Evolutionary conservation across 1,140 invertebrate genomes (phyloP).

Genomic region (Cotesia glomerata): DNA sequence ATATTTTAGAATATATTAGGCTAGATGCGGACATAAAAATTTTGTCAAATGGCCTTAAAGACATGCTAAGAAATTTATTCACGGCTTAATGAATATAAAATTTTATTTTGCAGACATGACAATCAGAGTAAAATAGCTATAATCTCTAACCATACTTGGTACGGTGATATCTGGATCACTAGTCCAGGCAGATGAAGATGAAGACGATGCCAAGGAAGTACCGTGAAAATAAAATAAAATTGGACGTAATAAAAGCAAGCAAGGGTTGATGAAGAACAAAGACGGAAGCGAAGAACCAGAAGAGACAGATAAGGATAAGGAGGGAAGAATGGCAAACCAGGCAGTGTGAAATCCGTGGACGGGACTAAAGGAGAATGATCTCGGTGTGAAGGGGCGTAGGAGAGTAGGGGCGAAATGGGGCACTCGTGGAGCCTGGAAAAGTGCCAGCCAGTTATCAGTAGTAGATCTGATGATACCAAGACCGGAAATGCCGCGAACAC

Average conservation of each 20-base stretch:
- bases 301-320: background rate
- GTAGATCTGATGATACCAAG: slow-evolving; percentile 35
- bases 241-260: background rate
- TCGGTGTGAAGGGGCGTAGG: too few relatives aligned
- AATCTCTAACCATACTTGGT: too few relatives aligned
- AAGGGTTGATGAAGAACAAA: background rate
- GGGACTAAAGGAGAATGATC: slow-evolving; percentile 25
- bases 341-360: slow-evolving; percentile 28
- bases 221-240: background rate
- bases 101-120: too few relatives aligned
- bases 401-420: background rate
- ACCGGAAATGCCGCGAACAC: slow-evolving; percentile 36
- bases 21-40: too few relatives aligned
- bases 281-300: background rate
- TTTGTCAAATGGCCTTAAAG: too few relatives aligned
- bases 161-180: too few relatives aligned
- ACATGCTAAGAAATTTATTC: too few relatives aligned
- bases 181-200: background rate
- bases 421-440: slow-evolving; percentile 32
- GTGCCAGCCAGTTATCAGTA: slow-evolving; percentile 37
- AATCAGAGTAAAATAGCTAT: too few relatives aligned
- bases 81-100: too few relatives aligned
- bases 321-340: background rate
- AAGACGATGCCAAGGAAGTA: background rate
- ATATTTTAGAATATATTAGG: too few relatives aligned